These are phyloP conservation scores for Eleutherodactylus coqui DNA, from an alignment of 2,797 vertebrate genomes.

Conservation along the genomic window DNA sequence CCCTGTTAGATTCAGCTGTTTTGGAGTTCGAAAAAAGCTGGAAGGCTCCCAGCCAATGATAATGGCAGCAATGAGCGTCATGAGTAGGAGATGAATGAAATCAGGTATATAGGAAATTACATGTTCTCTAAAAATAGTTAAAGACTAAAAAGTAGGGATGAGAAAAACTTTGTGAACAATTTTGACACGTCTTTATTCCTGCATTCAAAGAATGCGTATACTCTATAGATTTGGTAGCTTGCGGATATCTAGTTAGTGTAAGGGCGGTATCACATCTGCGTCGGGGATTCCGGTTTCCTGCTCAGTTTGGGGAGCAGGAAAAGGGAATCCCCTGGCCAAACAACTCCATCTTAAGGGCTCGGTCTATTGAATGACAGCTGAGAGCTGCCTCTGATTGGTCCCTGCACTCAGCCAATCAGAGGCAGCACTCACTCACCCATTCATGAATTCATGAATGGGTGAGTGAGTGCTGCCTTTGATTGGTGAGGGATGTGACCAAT, in stretches of 20 bases:
- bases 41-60: slow-evolving; percentile 4
- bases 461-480: too few relatives aligned
- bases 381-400: too few relatives aligned
- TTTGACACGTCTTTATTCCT: neutral
- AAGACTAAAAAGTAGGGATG: neutral
- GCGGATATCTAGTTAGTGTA: neutral
- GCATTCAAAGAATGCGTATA: neutral
- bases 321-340: neutral
- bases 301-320: too few relatives aligned
- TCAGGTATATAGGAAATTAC: neutral
- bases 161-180: neutral
- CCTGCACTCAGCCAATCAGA: too few relatives aligned
- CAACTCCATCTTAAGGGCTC: too few relatives aligned
- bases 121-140: neutral
- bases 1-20: slow-evolving; percentile 56
- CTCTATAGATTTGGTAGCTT: neutral
- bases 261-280: too few relatives aligned
- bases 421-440: too few relatives aligned
- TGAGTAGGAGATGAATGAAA: neutral
- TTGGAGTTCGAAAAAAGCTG: neutral
- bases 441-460: too few relatives aligned
- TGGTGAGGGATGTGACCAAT: too few relatives aligned
- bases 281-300: too few relatives aligned
- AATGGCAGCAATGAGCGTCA: neutral
- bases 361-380: too few relatives aligned